Percentiles rank a stretch among this genome's conserved stretches.
These are phyloP conservation scores for Melanotaenia duboulayi DNA, from an alignment of 2,113 vertebrate species.

Conservation along the genomic window DNA sequence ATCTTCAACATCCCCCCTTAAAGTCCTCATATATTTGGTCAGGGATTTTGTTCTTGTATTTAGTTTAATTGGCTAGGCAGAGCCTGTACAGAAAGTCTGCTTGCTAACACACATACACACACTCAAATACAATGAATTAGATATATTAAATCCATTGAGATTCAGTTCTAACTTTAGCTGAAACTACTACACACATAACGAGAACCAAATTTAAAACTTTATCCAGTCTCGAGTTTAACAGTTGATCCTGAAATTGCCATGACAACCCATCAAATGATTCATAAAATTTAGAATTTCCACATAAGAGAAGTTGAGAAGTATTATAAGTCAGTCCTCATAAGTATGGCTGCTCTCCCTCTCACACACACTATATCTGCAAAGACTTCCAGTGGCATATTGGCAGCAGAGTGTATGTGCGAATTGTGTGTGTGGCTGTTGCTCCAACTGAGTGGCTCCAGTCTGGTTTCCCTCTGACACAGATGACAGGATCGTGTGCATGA, in stretches of 20 bases:
- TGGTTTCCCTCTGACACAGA: conserved; percentile 65
- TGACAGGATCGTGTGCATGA: conserved; percentile 54
- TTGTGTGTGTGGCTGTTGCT: conserved; percentile 25
- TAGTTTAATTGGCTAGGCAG: conserved; percentile 71
- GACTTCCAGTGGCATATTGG: conserved; percentile 44
- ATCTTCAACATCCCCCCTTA: conserved; percentile 72
- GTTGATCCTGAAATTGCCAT: neutral
- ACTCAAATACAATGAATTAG: conserved; percentile 14
- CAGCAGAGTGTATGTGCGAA: conserved; percentile 24
- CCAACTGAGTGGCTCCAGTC: conserved; percentile 44
- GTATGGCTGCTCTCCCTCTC: conserved; percentile 2
- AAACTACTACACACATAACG: conserved; percentile 8
- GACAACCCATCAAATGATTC: conserved; percentile 14
- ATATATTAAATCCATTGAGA: conserved; percentile 20
- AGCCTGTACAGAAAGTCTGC: conserved; percentile 41
- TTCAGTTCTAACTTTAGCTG: conserved; percentile 14
- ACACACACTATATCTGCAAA: conserved; percentile 7
- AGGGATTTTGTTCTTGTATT: conserved; percentile 69
- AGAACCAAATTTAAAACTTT: neutral
- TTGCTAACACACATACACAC: neutral
- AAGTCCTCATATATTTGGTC: conserved; percentile 71
- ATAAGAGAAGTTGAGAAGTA: neutral
- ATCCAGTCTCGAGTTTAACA: neutral
- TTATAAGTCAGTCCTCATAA: conserved; percentile 37
- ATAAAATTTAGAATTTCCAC: neutral